Evolutionary conservation across 2,797 vertebrate species (phyloP), one percentile per base, ranked within the genome.

Genomic region (Oophaga sylvatica): DNA sequence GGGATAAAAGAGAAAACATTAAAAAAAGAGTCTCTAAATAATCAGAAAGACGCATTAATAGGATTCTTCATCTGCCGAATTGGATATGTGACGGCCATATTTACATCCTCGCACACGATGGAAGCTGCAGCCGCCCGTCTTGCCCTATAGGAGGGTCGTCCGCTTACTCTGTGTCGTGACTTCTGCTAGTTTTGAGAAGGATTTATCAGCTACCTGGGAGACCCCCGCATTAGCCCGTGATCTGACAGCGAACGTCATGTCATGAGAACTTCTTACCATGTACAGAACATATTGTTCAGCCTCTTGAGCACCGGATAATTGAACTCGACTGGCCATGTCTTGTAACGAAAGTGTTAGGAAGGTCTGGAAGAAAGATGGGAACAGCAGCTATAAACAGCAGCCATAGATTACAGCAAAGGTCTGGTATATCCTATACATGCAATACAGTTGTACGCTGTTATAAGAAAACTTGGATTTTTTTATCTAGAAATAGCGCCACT

Each of bases 281-380:
- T 99, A 97, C 87, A 99, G 95, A 94, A 99, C 97, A 0, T 99
- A 99, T 94, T 99, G 99, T 95, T 99, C 98, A 56, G 98, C 98
- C 92, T 99, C 98, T 91, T 98, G 98, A 67, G 98, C 95, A 57
- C 98, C 97, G 0, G 97, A 98, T 85, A 99, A 94, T 93, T 99
- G 98, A 91, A 99, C 98, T 91, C 98, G 95, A 95, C 98, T 99
- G 16, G 98, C 98, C 98, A 99, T 99, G 93, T 99, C 98, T 98
- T 99, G 98, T 94, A 99, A 96, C 2, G 98, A 99, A 90, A 99
- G 94, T 0, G 98, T 99, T 94, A 99, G 95, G 94, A 99, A 99
- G 0, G 98, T 99, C 98, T 99, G 95, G 85, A 95, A 95, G 83
- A 35, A 76, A 62, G 9, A 45, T 15, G 8, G n/a, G 68, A n/a